Base-by-base conservation (phyloP, 2,113 vertebrate species). In the Choloepus hoffmanni region DNA sequence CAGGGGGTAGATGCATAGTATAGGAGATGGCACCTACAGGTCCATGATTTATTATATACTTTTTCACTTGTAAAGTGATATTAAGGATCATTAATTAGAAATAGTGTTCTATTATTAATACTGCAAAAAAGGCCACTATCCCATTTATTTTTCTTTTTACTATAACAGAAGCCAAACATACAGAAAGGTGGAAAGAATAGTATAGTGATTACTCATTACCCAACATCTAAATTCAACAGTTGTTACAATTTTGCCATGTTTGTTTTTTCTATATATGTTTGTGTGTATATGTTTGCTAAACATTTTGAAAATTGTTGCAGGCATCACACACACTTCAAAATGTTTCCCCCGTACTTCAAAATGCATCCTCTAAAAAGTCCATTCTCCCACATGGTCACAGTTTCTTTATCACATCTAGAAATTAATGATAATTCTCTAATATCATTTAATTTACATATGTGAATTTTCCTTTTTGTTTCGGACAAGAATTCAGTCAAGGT, bases 1-100 rank as follows among this genome's bases (percentile, higher is more conserved):
- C 8, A 85, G 36, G 23, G 36, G 33, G 36, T 63, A 63, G 30
- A 53, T 60, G 58, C 3, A 3, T 63, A 62, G 24, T 85, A 18
- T 6, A 62, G 36, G 58, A 92, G 67, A 74, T 1, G 33, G 28
- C 7, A 40, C 74, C 15, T 26, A 1, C 63, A 43, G 28, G 26
- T 83, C 24, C 28, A n/a, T 62, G 67, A 50, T 67, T 90, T 85
- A 8, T 86, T 78, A 50, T 60, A 2, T 87, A 55, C 50, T 36
- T 85, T 82, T 96, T 87, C 18, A 92, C 11, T 50, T 63, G 84
- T 76, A 72, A 28, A 18, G 14, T 77, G 87, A 94, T 85, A 89
- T 89, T 90, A 84, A 95, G n/a, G 30, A n/a, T 72, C 36, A 89
- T 16, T 79, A 23, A 40, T 90, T 63, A 95, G 92, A 89, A 58